These are phyloP conservation scores for Limenitis camilla DNA, from an alignment of 2,888 invertebrate species.

Conservation along the genomic window DNA sequence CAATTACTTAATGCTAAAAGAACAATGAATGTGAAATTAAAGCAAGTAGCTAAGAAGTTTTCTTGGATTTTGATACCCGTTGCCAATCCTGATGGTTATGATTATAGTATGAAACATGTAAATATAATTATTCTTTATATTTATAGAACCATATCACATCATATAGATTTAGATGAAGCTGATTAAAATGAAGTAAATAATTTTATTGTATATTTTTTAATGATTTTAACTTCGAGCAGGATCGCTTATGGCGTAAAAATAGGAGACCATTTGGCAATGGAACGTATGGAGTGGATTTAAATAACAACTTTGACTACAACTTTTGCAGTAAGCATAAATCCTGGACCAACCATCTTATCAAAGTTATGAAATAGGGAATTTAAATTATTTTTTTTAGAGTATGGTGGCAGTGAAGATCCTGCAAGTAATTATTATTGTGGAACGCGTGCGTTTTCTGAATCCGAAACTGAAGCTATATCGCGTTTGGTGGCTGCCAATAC, in stretches of 20 bases:
- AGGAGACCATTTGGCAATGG: slow-evolving; percentile 47
- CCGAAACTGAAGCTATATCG: slow-evolving; percentile 42
- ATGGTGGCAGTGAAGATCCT: slow-evolving; percentile 33
- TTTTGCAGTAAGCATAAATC: slow-evolving; percentile 63
- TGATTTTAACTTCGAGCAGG: slow-evolving; percentile 35
- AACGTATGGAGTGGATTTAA: slow-evolving; percentile 73
- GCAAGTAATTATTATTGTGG: slow-evolving; percentile 43
- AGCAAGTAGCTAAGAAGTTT: slow-evolving; percentile 54
- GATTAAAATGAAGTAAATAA: too few relatives aligned
- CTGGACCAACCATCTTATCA: too few relatives aligned
- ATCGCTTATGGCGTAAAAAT: slow-evolving; percentile 80
- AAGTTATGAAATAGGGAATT: too few relatives aligned
- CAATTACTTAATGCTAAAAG: slow-evolving; percentile 55
- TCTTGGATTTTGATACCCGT: slow-evolving; percentile 83
- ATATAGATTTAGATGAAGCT: too few relatives aligned
- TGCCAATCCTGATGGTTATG: slow-evolving; percentile 84
- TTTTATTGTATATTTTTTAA: background rate
- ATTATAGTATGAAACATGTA: slow-evolving; percentile 43
- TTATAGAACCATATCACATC: too few relatives aligned
- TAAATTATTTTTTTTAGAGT: slow-evolving; percentile 31
- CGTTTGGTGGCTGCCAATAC: slow-evolving; percentile 32
- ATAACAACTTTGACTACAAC: slow-evolving; percentile 76
- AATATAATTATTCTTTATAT: slow-evolving; percentile 11
- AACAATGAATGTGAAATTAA: slow-evolving; percentile 44
- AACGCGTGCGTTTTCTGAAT: slow-evolving; percentile 48